Conservation (phyloP, 2,888 invertebrate genomes). For the Malthinus flaveolus region DNA sequence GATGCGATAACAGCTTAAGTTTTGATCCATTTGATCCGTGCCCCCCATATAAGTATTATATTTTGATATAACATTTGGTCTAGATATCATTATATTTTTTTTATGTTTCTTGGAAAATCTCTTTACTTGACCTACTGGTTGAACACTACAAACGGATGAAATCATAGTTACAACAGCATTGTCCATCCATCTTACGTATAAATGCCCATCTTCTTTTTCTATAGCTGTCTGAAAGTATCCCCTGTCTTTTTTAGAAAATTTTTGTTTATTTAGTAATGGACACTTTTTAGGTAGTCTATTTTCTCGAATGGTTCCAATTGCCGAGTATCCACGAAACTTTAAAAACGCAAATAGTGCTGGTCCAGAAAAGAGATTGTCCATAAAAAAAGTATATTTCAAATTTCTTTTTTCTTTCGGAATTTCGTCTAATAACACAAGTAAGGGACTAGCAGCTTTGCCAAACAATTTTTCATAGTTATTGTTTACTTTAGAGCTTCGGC, state of each 20-base stretch:
- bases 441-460: neutral
- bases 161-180: conserved; percentile 29
- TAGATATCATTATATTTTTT: conserved; percentile 27
- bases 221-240: neutral
- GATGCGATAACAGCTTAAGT: too few relatives aligned
- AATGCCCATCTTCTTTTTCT: conserved; percentile 1
- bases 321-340: conserved; percentile 30
- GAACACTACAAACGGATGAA: conserved; percentile 21
- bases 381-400: neutral
- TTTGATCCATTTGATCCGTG: conserved; percentile 30
- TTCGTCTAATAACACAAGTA: neutral
- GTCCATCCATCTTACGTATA: conserved; percentile 24
- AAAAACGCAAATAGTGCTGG: conserved; percentile 4
- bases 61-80: conserved; percentile 28
- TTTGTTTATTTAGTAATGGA: neutral
- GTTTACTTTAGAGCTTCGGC: conserved; percentile 8
- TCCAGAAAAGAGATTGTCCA: conserved; percentile 4
- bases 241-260: neutral
- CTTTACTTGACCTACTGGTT: conserved; percentile 24
- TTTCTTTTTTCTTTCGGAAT: neutral
- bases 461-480: neutral
- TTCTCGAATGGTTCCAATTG: conserved; percentile 36
- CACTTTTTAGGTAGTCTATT: conserved; percentile 12
- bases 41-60: conserved; percentile 37
- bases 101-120: conserved; percentile 28